phyloP scores from a whole-genome alignment of 2,888 invertebrate genomes.

The Drosophila diplacantha region DNA sequence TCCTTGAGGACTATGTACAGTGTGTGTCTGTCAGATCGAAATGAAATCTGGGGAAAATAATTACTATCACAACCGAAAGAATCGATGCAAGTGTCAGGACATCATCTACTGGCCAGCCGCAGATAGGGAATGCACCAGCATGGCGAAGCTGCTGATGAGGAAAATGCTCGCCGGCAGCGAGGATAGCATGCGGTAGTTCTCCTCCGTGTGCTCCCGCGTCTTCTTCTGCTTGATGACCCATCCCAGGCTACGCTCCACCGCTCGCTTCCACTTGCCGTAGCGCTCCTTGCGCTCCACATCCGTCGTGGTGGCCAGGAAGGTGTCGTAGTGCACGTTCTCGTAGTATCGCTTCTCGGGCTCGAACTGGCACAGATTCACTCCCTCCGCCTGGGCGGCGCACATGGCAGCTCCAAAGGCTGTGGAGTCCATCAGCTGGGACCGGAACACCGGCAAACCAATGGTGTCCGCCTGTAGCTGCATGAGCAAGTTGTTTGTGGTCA shows the following conservation, averaged over 20 bases:
- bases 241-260: slow-evolving; percentile 92
- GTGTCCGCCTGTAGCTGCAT: slow-evolving; percentile 98
- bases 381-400: slow-evolving; percentile 90
- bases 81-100: slow-evolving; percentile 32
- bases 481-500: slow-evolving; percentile 92
- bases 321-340: slow-evolving; percentile 81
- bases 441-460: slow-evolving; percentile 91
- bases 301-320: slow-evolving; percentile 89
- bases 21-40: slow-evolving; percentile 10
- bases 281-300: slow-evolving; percentile 88
- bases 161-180: slow-evolving; percentile 89
- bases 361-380: slow-evolving; percentile 85
- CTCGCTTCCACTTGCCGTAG: slow-evolving; percentile 96
- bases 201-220: slow-evolving; percentile 88
- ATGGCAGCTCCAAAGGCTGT: slow-evolving; percentile 96
- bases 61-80: slow-evolving; percentile 59
- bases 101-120: slow-evolving; percentile 30
- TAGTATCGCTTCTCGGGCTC: slow-evolving; percentile 79
- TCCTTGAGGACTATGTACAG: slow-evolving; percentile 10
- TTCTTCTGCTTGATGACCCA: slow-evolving; percentile 89
- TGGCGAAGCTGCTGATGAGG: slow-evolving; percentile 84
- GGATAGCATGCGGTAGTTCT: slow-evolving; percentile 86
- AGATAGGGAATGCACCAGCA: slow-evolving; percentile 76
- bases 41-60: slow-evolving; percentile 38
- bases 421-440: slow-evolving; percentile 91